These are phyloP conservation scores for Eupeodes latifasciatus DNA, from an alignment of 2,888 invertebrate genomes.

Conservation along the genomic window DNA sequence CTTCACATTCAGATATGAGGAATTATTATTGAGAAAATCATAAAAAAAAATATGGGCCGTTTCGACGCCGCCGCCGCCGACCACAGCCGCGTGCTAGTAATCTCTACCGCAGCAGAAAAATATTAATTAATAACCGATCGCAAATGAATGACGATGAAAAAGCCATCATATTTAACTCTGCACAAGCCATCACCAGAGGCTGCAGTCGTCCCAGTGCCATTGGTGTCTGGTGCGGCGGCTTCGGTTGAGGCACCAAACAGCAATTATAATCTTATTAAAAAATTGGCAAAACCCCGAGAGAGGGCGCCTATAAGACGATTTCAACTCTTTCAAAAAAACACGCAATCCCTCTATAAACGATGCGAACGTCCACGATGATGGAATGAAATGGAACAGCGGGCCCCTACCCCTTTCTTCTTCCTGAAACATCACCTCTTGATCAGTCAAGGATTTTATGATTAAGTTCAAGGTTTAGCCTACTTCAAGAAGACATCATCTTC, in stretches of 20 bases:
- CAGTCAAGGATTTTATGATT: slow-evolving; percentile 55
- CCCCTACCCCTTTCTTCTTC: not conserved
- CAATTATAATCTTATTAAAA: slow-evolving; percentile 75
- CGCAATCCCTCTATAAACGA: slow-evolving; percentile 46
- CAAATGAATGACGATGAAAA: slow-evolving; percentile 68
- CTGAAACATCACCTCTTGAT: not conserved
- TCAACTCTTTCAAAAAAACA: slow-evolving; percentile 51
- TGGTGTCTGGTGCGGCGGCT: not conserved
- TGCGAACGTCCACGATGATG: not conserved
- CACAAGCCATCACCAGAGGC: slow-evolving; percentile 38
- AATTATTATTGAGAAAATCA: not conserved
- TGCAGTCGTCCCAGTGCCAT: not conserved
- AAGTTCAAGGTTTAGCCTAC: slow-evolving; percentile 73
- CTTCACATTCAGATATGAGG: not conserved
- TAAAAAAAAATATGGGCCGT: not conserved
- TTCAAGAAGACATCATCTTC: slow-evolving; percentile 20
- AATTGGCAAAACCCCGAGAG: slow-evolving; percentile 51
- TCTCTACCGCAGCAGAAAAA: slow-evolving; percentile 48
- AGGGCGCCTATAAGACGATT: slow-evolving; percentile 63
- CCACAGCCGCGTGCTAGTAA: slow-evolving; percentile 49
- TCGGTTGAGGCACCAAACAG: slow-evolving; percentile 22
- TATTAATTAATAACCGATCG: slow-evolving; percentile 72
- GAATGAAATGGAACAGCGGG: slow-evolving; percentile 9
- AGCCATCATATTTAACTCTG: slow-evolving; percentile 52
- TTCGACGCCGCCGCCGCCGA: not conserved